Evolutionary conservation across 2,113 vertebrate species (phyloP).

Genomic region (Natator depressus): DNA sequence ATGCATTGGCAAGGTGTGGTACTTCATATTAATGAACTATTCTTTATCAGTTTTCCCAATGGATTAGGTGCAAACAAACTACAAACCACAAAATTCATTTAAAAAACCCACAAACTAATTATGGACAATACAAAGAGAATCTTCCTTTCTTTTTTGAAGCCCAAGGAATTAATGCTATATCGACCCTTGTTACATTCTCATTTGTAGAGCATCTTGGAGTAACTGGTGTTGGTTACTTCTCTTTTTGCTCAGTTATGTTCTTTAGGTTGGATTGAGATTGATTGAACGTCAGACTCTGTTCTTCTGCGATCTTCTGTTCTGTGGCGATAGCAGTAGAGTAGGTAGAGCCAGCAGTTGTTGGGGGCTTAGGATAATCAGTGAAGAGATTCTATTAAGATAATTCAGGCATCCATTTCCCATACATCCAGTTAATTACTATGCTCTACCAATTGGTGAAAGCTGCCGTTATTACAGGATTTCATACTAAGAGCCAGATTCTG

Average conservation of each 20-base stretch:
- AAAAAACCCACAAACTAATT: background rate
- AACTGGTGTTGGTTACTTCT: background rate
- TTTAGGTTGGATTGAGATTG: background rate
- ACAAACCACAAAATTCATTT: background rate
- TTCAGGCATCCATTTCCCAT: background rate
- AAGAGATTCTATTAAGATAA: background rate
- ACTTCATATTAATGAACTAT: background rate
- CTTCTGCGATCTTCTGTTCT: background rate
- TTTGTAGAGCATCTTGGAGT: background rate
- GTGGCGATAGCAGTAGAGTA: background rate
- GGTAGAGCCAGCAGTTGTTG: background rate
- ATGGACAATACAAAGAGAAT: background rate
- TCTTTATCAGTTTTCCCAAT: background rate
- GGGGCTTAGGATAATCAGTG: background rate
- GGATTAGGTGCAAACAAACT: conserved; percentile 14
- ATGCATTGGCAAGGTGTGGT: background rate
- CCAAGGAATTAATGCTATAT: background rate
- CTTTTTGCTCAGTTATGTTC: conserved; percentile 8
- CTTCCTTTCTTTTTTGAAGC: background rate
- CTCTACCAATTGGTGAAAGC: background rate
- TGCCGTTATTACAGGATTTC: background rate
- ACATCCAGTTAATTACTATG: background rate
- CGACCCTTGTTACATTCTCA: background rate
- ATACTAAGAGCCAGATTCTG: background rate
- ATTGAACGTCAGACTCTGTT: background rate